Evolutionary conservation across 2,797 vertebrate species (phyloP).

Genomic region (Spinus pinus): DNA sequence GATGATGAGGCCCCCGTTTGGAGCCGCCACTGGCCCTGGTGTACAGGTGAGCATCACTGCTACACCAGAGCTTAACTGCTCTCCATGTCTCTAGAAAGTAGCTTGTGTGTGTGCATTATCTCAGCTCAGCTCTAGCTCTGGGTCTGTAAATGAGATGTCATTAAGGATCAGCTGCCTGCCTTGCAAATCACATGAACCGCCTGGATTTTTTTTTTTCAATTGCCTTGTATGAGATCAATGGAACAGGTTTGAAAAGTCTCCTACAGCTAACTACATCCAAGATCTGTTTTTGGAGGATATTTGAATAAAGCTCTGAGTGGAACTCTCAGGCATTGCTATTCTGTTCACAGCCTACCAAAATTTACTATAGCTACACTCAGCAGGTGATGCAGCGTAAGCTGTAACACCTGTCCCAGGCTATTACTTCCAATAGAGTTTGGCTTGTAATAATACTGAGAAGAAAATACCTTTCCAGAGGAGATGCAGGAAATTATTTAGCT

Average conservation of each 20-base stretch:
- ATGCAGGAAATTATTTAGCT: neutral
- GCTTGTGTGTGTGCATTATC: neutral
- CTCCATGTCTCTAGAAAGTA: neutral
- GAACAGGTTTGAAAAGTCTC: neutral
- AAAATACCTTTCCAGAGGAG: neutral
- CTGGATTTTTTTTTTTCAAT: neutral
- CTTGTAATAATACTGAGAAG: neutral
- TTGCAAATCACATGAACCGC: neutral
- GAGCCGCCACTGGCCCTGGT: conserved; percentile 82
- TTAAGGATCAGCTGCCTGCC: neutral
- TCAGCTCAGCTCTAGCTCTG: neutral
- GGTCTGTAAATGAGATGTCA: neutral
- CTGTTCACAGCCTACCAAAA: neutral
- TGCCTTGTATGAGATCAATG: neutral
- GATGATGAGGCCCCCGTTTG: conserved; percentile 92
- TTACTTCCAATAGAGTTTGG: neutral
- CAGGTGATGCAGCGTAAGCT: neutral
- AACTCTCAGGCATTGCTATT: neutral
- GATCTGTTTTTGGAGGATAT: neutral
- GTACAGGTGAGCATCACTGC: conserved; percentile 78
- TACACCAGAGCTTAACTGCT: accelerated
- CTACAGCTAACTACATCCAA: neutral
- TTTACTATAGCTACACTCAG: neutral
- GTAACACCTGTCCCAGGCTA: neutral
- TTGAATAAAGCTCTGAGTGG: neutral